These are phyloP conservation scores for Lycodopsis pacificus DNA, from an alignment of 2,797 vertebrate genomes.

Conservation along the genomic window DNA sequence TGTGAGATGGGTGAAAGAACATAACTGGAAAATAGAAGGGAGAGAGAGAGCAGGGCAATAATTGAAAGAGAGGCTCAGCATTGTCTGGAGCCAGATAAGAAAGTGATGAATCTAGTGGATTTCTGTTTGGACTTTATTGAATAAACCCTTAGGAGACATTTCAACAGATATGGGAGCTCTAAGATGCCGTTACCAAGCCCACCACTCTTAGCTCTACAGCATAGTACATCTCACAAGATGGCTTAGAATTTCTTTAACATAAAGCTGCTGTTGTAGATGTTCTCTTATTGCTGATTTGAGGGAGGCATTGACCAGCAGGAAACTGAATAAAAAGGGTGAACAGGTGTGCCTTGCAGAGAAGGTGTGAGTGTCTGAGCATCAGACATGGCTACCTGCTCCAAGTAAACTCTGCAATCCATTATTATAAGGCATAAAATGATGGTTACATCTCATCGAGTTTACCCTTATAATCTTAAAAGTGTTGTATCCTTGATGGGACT, in stretches of 20 bases:
- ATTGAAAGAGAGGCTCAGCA: neutral
- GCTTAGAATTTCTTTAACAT: constrained; percentile 24
- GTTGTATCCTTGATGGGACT: constrained; percentile 25
- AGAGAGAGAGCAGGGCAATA: neutral
- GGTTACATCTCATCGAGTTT: constrained; percentile 11
- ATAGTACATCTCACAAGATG: constrained; percentile 12
- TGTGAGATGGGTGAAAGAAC: constrained; percentile 6
- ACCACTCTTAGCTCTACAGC: constrained; percentile 35
- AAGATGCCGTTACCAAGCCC: constrained; percentile 35
- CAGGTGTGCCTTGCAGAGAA: neutral
- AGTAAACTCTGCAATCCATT: constrained; percentile 12
- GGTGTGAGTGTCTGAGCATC: neutral
- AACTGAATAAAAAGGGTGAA: neutral
- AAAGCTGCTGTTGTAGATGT: constrained; percentile 11
- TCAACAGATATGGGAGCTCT: constrained; percentile 38
- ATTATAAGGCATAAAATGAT: constrained; percentile 27
- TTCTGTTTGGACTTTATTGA: constrained; percentile 36
- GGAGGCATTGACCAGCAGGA: neutral
- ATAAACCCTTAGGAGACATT: constrained; percentile 48
- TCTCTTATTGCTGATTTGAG: constrained; percentile 7
- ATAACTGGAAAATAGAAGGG: constrained; percentile 13
- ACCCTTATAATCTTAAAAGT: constrained; percentile 6
- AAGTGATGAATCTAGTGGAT: constrained; percentile 27
- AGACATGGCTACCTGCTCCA: neutral
- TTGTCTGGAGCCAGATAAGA: constrained; percentile 18